Conservation (phyloP, 2,888 invertebrate species). For the Drosophila suboccidentalis region DNA sequence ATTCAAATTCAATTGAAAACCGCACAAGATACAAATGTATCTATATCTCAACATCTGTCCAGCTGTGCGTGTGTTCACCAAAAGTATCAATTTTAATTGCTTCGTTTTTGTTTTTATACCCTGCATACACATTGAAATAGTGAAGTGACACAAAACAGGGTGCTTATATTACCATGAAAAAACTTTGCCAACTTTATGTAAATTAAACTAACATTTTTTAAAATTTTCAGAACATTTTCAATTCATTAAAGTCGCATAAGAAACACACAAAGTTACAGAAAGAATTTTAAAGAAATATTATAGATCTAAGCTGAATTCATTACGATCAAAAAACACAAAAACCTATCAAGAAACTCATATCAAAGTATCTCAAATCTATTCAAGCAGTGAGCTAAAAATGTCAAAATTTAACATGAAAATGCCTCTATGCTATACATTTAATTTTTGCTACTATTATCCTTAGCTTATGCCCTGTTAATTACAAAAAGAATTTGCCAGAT, state of each 20-base stretch:
- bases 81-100: conserved; percentile 62
- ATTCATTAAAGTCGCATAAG: not conserved
- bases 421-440: not conserved
- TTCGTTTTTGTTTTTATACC: conserved; percentile 39
- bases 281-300: too few relatives aligned
- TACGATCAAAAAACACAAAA: too few relatives aligned
- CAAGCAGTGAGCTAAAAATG: too few relatives aligned
- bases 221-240: too few relatives aligned
- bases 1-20: conserved; percentile 59
- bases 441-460: not conserved
- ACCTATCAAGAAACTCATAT: too few relatives aligned
- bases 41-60: conserved; percentile 32
- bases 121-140: conserved; percentile 10
- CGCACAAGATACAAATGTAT: conserved; percentile 63
- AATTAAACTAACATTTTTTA: too few relatives aligned
- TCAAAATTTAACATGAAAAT: not conserved
- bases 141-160: not conserved
- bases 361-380: too few relatives aligned
- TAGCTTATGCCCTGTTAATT: not conserved
- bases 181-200: not conserved
- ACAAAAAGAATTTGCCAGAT: not conserved
- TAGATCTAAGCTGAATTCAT: too few relatives aligned
- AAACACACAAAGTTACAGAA: too few relatives aligned
- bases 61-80: conserved; percentile 12
- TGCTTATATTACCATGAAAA: too few relatives aligned